Evolutionary conservation across 53 echinoderm and acorn worm species (phyloP).

Genomic region (Mesocentrotus franciscanus): DNA sequence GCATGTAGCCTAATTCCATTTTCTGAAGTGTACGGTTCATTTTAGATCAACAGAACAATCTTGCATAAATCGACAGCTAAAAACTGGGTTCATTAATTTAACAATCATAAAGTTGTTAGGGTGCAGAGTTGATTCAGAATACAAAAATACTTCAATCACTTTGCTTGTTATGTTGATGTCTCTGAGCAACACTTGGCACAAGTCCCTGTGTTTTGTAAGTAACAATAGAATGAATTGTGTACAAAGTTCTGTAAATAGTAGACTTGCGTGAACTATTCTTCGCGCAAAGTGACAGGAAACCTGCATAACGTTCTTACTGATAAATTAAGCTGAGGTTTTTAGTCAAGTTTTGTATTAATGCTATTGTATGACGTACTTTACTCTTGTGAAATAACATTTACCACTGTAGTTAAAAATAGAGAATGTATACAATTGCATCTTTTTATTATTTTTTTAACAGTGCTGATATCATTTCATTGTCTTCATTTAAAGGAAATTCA

Average conservation of each 20-base stretch:
- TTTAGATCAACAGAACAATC: too few species aligned
- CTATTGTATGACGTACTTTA: conserved; percentile 38
- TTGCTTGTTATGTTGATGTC: not conserved
- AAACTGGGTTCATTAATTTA: not conserved
- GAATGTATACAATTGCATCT: conserved; percentile 8
- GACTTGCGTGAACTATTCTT: conserved; percentile 20
- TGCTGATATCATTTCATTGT: not conserved
- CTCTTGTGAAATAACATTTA: conserved; percentile 43
- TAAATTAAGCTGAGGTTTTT: conserved; percentile 3
- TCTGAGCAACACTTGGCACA: not conserved
- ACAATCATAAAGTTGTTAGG: not conserved
- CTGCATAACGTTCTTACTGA: not conserved
- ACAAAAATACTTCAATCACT: not conserved
- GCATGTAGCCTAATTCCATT: too few species aligned
- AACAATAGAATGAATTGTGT: conserved; percentile 14
- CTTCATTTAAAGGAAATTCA: not conserved
- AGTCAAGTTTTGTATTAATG: conserved; percentile 47
- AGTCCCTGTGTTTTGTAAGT: conserved; percentile 32
- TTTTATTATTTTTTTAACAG: conserved; percentile 21
- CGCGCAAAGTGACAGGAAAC: not conserved
- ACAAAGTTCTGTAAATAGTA: conserved; percentile 53
- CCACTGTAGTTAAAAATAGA: conserved; percentile 32
- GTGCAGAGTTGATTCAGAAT: not conserved
- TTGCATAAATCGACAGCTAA: not conserved
- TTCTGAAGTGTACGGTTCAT: too few species aligned